Evolutionary conservation across 2,113 vertebrate species (phyloP).

Genomic region (Nesoenas mayeri): DNA sequence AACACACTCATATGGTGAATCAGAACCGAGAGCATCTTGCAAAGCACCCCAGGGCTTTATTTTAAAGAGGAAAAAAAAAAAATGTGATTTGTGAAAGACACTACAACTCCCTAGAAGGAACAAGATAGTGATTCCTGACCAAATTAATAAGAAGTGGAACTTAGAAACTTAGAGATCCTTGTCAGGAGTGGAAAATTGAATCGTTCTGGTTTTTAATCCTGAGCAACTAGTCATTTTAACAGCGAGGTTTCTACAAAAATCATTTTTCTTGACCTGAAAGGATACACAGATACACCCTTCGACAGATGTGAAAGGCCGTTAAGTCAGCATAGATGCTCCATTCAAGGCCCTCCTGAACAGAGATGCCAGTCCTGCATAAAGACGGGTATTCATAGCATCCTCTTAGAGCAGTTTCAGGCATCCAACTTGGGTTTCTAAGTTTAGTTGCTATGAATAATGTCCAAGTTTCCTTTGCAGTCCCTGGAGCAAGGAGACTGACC

Average conservation of each 20-base stretch:
- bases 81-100: conserved; percentile 2
- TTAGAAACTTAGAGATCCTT: conserved; percentile 48
- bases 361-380: conserved; percentile 46
- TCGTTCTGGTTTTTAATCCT: conserved; percentile 16
- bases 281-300: not conserved
- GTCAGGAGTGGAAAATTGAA: conserved; percentile 45
- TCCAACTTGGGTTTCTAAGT: not conserved
- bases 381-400: conserved; percentile 48
- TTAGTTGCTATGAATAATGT: no score
- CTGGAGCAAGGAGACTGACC: not conserved
- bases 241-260: conserved; percentile 17
- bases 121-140: conserved; percentile 3
- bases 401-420: not conserved
- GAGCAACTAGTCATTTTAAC: conserved; percentile 19
- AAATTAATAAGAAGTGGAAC: no score
- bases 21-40: conserved; percentile 36
- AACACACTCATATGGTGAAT: conserved; percentile 19
- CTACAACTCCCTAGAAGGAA: conserved; percentile 34
- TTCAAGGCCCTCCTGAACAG: conserved; percentile 33
- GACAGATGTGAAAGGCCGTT: conserved; percentile 47
- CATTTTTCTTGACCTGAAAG: conserved; percentile 54
- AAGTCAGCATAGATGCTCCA: conserved; percentile 49
- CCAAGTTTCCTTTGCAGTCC: not conserved
- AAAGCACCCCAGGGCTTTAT: conserved; percentile 53
- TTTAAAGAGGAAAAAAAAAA: conserved; percentile 14